Conservation (phyloP, 2,113 vertebrate genomes). For the Microtus pennsylvanicus region DNA sequence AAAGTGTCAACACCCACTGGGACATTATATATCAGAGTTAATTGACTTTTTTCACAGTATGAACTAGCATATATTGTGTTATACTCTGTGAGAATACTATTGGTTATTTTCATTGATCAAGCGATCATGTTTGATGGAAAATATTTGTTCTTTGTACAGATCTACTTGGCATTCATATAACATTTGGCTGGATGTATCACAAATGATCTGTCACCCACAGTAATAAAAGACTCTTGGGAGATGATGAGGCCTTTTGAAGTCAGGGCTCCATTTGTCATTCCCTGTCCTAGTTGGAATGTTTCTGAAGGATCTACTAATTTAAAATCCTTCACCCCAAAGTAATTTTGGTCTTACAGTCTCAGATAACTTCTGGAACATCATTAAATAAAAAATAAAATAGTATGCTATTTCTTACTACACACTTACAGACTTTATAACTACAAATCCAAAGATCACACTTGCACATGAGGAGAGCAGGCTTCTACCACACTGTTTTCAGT, state of each 20-base stretch:
- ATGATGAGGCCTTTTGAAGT: neutral
- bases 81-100: neutral
- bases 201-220: neutral
- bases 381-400: no score
- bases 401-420: no score
- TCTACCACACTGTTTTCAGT: neutral
- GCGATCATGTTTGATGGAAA: neutral
- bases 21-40: neutral
- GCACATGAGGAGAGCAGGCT: neutral
- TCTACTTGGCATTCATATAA: neutral
- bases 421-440: neutral
- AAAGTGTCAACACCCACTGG: neutral
- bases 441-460: neutral
- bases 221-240: neutral
- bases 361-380: neutral
- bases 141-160: neutral
- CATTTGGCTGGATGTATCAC: neutral
- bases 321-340: conserved; percentile 22
- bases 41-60: neutral
- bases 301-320: neutral
- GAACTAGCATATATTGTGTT: neutral
- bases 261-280: neutral
- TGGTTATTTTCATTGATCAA: neutral
- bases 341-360: neutral
- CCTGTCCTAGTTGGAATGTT: neutral